A percentile compares a stretch with the other conserved stretches of the same genome.
Evolutionary conservation across 2,888 invertebrate genomes (phyloP).

Genomic region (Caenorhabditis auriculariae): DNA sequence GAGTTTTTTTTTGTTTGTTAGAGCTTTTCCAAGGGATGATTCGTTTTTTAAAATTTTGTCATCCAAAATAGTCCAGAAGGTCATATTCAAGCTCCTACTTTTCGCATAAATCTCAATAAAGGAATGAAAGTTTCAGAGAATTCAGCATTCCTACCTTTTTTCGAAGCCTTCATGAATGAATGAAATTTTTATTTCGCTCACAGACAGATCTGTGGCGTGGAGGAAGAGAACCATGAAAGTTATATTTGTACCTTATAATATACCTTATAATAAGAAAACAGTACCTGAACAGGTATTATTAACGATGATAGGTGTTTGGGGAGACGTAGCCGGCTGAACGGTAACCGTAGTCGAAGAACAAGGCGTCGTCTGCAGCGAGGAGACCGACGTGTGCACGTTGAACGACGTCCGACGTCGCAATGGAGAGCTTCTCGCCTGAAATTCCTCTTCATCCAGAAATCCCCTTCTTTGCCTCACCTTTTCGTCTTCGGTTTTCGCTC

Average conservation of each 20-base stretch:
- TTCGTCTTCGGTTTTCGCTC: slow-evolving; percentile 24
- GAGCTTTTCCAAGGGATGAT: too few relatives aligned
- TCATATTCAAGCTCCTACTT: too few relatives aligned
- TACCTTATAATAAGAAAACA: too few relatives aligned
- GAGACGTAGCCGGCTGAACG: slow-evolving; percentile 2
- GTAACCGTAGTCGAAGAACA: slow-evolving; percentile 17
- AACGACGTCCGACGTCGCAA: slow-evolving; percentile 34
- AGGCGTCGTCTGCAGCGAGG: slow-evolving; percentile 13
- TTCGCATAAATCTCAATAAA: background rate
- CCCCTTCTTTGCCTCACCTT: slow-evolving; percentile 11
- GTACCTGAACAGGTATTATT: slow-evolving; percentile 8
- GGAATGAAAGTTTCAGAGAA: background rate
- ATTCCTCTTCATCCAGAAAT: background rate
- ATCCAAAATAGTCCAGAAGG: too few relatives aligned
- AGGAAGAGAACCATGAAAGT: too few relatives aligned
- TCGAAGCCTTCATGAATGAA: background rate
- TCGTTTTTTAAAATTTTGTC: too few relatives aligned
- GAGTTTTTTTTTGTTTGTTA: too few relatives aligned
- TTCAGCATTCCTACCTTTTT: slow-evolving; percentile 11
- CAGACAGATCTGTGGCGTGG: too few relatives aligned
- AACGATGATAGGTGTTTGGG: slow-evolving; percentile 11
- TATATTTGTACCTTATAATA: too few relatives aligned
- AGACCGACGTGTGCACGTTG: slow-evolving; percentile 31
- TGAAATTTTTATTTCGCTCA: background rate
- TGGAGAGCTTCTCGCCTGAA: slow-evolving; percentile 28